A percentile compares a stretch with the other conserved stretches of the same genome.
These are phyloP conservation scores for Gari tellinella DNA, from an alignment of 2,888 invertebrate species.

Conservation along the genomic window DNA sequence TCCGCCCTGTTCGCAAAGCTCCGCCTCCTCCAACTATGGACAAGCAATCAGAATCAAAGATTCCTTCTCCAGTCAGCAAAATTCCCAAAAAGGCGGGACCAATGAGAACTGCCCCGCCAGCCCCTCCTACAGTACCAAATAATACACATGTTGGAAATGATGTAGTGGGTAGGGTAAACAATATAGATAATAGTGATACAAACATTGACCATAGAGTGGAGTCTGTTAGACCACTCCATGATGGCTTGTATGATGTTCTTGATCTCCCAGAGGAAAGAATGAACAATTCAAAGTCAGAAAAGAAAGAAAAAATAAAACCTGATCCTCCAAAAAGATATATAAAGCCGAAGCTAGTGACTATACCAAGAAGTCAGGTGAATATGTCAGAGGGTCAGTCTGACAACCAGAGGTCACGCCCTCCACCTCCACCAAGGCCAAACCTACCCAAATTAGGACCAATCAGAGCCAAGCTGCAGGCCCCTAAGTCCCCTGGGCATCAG, in stretches of 20 bases:
- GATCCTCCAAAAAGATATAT: constrained; percentile 66
- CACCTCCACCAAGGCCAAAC: constrained; percentile 59
- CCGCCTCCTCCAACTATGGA: constrained; percentile 58
- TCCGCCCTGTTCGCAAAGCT: constrained; percentile 63
- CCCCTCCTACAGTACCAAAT: constrained; percentile 3
- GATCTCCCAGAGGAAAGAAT: constrained; percentile 18
- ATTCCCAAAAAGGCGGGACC: constrained; percentile 44
- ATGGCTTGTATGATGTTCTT: constrained; percentile 38
- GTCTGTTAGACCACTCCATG: constrained; percentile 3
- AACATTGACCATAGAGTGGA: too few species aligned
- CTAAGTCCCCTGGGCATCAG: constrained; percentile 27
- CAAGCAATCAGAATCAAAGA: constrained; percentile 11
- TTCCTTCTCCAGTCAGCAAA: constrained; percentile 28
- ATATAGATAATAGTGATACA: too few species aligned
- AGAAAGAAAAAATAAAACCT: constrained; percentile 58
- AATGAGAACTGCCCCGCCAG: constrained; percentile 20
- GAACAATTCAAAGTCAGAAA: background rate
- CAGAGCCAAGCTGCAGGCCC: constrained; percentile 21
- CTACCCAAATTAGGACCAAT: constrained; percentile 36
- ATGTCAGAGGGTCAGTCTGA: constrained; percentile 16
- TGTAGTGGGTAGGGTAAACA: too few species aligned
- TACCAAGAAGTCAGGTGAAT: constrained; percentile 59
- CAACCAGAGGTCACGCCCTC: constrained; percentile 26
- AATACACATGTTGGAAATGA: background rate
- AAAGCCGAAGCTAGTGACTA: constrained; percentile 71